Base-by-base conservation (phyloP, 2,113 vertebrate species). In the Cynopterus brachyotis region DNA sequence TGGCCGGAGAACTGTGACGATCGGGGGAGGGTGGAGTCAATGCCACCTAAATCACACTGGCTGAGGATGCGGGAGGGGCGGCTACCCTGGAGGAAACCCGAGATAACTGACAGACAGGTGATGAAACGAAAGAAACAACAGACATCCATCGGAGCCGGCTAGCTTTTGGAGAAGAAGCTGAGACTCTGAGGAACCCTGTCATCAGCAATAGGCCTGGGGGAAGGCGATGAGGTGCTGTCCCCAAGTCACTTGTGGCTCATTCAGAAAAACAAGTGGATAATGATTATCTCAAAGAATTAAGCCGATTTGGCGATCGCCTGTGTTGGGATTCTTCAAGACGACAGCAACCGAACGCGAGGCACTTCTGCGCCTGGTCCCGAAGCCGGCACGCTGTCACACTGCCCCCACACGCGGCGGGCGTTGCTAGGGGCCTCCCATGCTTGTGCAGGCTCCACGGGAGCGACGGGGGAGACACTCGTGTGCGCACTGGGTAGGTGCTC, bases 271-370 rank as follows among this genome's bases (percentile, higher is more conserved):
- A 42, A 4, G n/a, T n/a, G 19, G 9, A 28, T 82, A 28, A 53
- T 42, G 83, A 55, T 40, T 76, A 69, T 76, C 70, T 60, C 53
- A 75, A 79, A 92, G 88, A 94, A 95, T 86, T 75, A 95, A 50
- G 64, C 50, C 75, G 79, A 90, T 78, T 40, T 69, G 78, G 69
- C 89, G 79, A 57, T 73, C 89, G 72, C 73, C 81, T 47, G 47
- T 37, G 59, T 93, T 66, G 53, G 67, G 57, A 79, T 88, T 96
- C 72, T 37, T 67, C 70, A 89, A 94, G 64, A 75, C 0, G 2
- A 69, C 2, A 16, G n/a, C 69, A 75, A 35, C 50, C 70, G 57
- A 50, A 95, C 64, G 47, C 69, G 8, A 69, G 28, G 53, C 40
- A 3, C 40, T 37, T 81, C 30, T 57, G 78, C 81, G 75, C 93